Evolutionary conservation across 2,113 vertebrate genomes (phyloP).

Genomic region (Thamnaconus septentrionalis): DNA sequence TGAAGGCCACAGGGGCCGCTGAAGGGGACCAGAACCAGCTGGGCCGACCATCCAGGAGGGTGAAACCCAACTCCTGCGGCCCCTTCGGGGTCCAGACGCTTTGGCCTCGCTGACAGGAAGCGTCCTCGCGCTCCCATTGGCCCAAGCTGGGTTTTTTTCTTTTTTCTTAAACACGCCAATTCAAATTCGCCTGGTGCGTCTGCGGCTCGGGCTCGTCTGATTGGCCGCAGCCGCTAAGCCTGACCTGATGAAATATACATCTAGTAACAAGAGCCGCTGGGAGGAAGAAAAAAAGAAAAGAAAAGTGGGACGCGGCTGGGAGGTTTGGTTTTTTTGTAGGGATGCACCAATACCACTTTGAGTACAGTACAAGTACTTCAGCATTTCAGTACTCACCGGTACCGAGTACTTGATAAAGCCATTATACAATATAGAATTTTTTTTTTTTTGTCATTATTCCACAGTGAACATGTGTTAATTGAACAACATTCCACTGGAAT

Average conservation of each 20-base stretch:
- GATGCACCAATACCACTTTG: no score
- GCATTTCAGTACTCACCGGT: no score
- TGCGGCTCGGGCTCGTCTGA: conserved; percentile 41
- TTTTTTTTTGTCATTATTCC: no score
- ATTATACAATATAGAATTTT: no score
- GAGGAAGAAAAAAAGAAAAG: not conserved
- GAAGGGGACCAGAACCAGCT: no score
- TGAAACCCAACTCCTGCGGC: conserved; percentile 48
- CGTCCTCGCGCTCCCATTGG: conserved; percentile 49
- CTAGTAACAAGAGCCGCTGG: conserved; percentile 57
- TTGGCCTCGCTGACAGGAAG: conserved; percentile 41
- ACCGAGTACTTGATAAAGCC: no score
- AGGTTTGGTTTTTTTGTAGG: not conserved
- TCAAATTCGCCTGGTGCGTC: conserved; percentile 44
- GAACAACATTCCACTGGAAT: no score
- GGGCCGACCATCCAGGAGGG: conserved; percentile 30
- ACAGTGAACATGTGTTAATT: no score
- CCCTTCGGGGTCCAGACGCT: conserved; percentile 37
- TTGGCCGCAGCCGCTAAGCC: conserved; percentile 42
- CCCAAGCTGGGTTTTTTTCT: conserved; percentile 15
- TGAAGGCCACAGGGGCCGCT: no score
- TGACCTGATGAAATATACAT: conserved; percentile 74
- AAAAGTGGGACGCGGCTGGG: conserved; percentile 36
- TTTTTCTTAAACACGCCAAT: conserved; percentile 24
- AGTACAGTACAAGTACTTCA: no score